phyloP scores from a whole-genome alignment of 2,797 vertebrate genomes.

The Chanos chanos region DNA sequence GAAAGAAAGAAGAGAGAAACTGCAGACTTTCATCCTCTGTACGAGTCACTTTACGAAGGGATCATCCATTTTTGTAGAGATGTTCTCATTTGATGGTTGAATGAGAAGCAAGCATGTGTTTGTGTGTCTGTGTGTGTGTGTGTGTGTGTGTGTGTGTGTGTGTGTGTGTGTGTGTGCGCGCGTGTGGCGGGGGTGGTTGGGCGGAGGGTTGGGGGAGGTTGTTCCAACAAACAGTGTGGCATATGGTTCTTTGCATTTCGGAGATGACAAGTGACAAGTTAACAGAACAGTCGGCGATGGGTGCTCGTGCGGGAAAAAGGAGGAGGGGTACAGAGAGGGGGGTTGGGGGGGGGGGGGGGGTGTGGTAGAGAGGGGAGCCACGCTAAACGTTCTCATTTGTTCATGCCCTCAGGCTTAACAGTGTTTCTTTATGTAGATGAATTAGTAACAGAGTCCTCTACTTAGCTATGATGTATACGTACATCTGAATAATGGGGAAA shows the following conservation, averaged over 20 bases:
- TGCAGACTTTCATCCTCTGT: slow-evolving; percentile 62
- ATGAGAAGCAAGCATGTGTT: slow-evolving; percentile 46
- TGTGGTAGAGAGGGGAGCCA: no score
- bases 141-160: slow-evolving; percentile 30
- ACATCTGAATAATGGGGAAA: slow-evolving; percentile 66
- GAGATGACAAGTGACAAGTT: slow-evolving; percentile 83
- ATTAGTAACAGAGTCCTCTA: slow-evolving; percentile 84
- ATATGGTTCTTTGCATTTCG: slow-evolving; percentile 83
- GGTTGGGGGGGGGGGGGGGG: no score
- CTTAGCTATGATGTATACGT: slow-evolving; percentile 82
- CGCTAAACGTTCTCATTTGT: slow-evolving; percentile 84
- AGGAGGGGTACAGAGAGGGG: slow-evolving; percentile 54
- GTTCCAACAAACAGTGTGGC: slow-evolving; percentile 74
- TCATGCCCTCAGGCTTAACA: slow-evolving; percentile 82
- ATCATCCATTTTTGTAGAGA: slow-evolving; percentile 55
- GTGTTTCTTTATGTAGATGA: slow-evolving; percentile 92
- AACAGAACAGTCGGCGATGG: slow-evolving; percentile 70
- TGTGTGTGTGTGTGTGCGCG: slow-evolving; percentile 2
- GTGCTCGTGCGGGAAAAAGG: slow-evolving; percentile 46
- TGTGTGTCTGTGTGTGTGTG: slow-evolving; percentile 39
- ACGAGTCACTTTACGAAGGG: slow-evolving; percentile 60
- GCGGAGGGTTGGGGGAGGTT: slow-evolving; percentile 48
- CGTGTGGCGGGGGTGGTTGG: not conserved
- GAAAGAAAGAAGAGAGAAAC: slow-evolving; percentile 43
- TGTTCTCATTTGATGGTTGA: slow-evolving; percentile 32